Conservation (phyloP, 2,797 vertebrate species). For the Rhincodon typus region DNA sequence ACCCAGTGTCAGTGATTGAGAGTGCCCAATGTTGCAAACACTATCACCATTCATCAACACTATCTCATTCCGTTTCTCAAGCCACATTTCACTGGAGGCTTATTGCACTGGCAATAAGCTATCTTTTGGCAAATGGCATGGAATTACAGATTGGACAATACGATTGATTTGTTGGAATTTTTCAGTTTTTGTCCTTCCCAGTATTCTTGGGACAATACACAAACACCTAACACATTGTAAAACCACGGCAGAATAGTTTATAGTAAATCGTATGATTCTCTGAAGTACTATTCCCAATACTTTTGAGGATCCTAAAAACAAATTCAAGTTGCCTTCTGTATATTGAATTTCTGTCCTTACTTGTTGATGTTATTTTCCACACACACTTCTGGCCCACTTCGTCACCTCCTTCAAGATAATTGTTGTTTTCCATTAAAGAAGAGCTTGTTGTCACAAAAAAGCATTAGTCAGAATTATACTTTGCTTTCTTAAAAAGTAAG, state of each 20-base stretch:
- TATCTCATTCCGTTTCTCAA: neutral
- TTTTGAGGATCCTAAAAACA: neutral
- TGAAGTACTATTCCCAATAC: neutral
- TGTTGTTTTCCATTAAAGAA: neutral
- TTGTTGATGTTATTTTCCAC: neutral
- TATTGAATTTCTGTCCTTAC: neutral
- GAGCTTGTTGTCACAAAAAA: neutral
- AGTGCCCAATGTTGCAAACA: neutral
- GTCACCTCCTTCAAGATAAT: neutral
- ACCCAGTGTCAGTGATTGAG: conserved; percentile 21
- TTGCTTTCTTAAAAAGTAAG: neutral
- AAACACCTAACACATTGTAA: neutral
- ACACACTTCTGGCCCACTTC: neutral
- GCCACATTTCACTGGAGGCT: conserved; percentile 7
- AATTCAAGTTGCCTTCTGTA: neutral
- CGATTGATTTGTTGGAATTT: conserved; percentile 1
- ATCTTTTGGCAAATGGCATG: neutral
- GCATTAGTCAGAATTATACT: neutral
- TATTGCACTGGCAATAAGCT: neutral
- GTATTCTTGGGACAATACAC: neutral
- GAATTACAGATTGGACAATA: neutral
- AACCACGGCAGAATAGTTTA: neutral
- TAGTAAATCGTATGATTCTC: neutral
- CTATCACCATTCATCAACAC: neutral
- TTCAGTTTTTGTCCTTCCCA: conserved; percentile 11